phyloP scores from a whole-genome alignment of 37 sponge, comb jelly and placozoan species.

The Halisarca cf. caerulea region DNA sequence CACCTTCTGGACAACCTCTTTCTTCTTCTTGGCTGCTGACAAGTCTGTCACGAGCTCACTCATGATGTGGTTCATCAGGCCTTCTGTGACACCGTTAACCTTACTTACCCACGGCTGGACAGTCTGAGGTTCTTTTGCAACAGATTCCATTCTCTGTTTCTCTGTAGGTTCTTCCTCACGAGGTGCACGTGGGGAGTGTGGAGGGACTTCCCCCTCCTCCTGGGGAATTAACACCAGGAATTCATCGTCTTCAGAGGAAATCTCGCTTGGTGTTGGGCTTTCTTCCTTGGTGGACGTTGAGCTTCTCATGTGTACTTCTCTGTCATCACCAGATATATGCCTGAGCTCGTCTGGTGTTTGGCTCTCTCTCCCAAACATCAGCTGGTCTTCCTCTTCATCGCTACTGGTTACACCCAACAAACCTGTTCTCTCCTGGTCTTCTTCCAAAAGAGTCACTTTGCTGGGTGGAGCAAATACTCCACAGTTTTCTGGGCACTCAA shows the following conservation, averaged over 20 bases:
- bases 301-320: background rate
- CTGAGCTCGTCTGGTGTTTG: background rate
- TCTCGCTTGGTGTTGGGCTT: slow-evolving; percentile 12
- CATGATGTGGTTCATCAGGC: slow-evolving; percentile 50
- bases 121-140: background rate
- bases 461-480: slow-evolving; percentile 74
- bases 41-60: slow-evolving; percentile 35
- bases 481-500: slow-evolving; percentile 41
- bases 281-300: background rate
- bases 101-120: background rate
- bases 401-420: background rate
- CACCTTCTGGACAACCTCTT: background rate
- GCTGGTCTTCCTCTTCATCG: background rate
- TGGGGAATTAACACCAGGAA: background rate
- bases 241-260: slow-evolving; percentile 8
- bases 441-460: slow-evolving; percentile 25
- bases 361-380: background rate
- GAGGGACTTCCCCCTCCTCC: background rate
- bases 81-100: background rate
- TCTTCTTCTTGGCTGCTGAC: background rate
- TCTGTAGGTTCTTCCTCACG: background rate
- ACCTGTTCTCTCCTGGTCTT: background rate
- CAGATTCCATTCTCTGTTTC: background rate
- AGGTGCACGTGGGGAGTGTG: background rate
- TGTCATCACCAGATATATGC: background rate